Conservation (phyloP, 2,113 vertebrate species). For the Oryzias woworae region DNA sequence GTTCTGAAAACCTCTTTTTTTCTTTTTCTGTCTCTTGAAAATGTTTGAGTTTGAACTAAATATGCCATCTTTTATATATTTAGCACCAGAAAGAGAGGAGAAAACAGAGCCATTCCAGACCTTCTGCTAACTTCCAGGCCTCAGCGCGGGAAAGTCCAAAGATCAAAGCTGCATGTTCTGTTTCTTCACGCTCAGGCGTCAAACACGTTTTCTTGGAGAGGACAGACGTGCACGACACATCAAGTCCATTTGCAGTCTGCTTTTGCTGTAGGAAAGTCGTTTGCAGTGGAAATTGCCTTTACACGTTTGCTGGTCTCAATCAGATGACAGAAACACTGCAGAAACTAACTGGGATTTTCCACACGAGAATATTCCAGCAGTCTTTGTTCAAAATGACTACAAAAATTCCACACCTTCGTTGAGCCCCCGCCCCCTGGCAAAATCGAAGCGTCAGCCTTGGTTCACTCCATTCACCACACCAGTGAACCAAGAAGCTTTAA, state of each 20-base stretch:
- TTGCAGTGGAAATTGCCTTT: too few species aligned
- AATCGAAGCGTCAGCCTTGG: too few species aligned
- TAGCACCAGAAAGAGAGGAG: conserved; percentile 64
- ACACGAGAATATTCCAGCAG: too few species aligned
- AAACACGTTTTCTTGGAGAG: conserved; percentile 46
- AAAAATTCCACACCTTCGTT: too few species aligned
- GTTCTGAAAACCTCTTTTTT: conserved; percentile 68
- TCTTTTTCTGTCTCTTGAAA: conserved; percentile 46
- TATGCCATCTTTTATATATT: conserved; percentile 73
- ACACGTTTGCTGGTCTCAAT: too few species aligned
- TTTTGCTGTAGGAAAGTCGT: conserved; percentile 6
- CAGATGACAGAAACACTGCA: too few species aligned
- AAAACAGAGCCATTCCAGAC: conserved; percentile 55
- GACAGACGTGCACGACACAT: conserved; percentile 27
- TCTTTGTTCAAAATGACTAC: too few species aligned
- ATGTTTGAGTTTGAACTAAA: conserved; percentile 72
- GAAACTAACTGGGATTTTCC: too few species aligned
- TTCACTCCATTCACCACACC: too few species aligned
- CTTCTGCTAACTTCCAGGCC: conserved; percentile 64
- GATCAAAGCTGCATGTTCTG: conserved; percentile 50
- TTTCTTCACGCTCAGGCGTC: conserved; percentile 55
- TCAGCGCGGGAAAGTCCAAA: conserved; percentile 35
- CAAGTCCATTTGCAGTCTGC: conserved; percentile 26
- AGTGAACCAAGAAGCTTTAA: too few species aligned
- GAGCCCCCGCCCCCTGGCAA: too few species aligned